Evolutionary conservation across 1,140 invertebrate genomes (phyloP).

Genomic region (Camponotus vicinus): DNA sequence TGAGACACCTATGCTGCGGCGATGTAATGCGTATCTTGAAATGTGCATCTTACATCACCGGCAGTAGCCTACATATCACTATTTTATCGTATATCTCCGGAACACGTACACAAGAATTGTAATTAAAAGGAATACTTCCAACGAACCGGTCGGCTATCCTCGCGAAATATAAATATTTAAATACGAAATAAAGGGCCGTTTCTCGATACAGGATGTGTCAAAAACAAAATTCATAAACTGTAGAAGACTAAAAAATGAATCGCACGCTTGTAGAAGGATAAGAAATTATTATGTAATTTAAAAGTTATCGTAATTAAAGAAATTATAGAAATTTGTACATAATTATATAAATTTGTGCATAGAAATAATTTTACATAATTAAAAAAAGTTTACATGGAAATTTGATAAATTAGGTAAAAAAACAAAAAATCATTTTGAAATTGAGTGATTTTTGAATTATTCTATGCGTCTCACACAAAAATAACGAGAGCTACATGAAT

Average conservation of each 20-base stretch:
- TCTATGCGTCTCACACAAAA: conserved; percentile 14
- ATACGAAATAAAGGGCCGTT: not conserved
- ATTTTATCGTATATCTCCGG: conserved; percentile 8
- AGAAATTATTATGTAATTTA: not conserved
- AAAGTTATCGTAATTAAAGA: not conserved
- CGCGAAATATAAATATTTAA: conserved; percentile 33
- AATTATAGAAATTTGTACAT: no score
- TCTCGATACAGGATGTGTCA: not conserved
- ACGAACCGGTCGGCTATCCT: not conserved
- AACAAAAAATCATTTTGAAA: not conserved
- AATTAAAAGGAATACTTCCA: conserved; percentile 34
- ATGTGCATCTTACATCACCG: not conserved
- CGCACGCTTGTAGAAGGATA: not conserved
- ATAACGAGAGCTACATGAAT: conserved; percentile 42
- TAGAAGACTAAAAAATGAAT: not conserved
- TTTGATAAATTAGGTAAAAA: conserved; percentile 1
- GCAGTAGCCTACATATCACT: not conserved
- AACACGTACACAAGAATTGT: conserved; percentile 17
- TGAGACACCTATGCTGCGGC: not conserved
- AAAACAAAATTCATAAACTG: not conserved
- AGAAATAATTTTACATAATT: not conserved
- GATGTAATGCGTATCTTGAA: not conserved
- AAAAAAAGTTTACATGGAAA: not conserved
- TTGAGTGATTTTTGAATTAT: not conserved
- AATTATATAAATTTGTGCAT: no score